phyloP scores from a whole-genome alignment of 1,140 invertebrate species.

The Contarinia nasturtii region DNA sequence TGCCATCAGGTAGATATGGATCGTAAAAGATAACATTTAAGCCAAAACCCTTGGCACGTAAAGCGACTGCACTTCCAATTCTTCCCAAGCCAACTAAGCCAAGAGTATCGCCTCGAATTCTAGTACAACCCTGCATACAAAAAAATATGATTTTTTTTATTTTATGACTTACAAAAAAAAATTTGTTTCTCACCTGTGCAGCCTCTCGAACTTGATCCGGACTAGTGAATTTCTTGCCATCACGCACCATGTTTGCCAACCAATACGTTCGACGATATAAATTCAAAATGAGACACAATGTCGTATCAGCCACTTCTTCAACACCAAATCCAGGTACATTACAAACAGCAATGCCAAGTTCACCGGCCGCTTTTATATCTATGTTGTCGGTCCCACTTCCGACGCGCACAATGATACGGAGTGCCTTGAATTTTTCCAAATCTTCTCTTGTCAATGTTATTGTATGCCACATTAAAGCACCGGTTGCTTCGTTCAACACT shows the following conservation, averaged over 20 bases:
- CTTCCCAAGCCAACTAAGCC: conserved; percentile 64
- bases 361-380: conserved; percentile 82
- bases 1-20: conserved; percentile 63
- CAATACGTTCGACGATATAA: conserved; percentile 97
- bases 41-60: conserved; percentile 69
- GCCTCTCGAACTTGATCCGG: conserved; percentile 72
- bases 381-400: conserved; percentile 98
- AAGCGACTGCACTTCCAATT: conserved; percentile 65
- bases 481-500: conserved; percentile 96
- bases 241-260: conserved; percentile 94
- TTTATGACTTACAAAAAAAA: no score
- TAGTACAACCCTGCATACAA: conserved; percentile 51
- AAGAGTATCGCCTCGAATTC: conserved; percentile 67
- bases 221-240: conserved; percentile 91
- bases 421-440: conserved; percentile 97
- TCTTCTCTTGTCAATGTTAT: conserved; percentile 98
- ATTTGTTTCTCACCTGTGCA: conserved; percentile 49
- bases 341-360: conserved; percentile 91
- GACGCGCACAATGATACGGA: conserved; percentile 96
- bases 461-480: conserved; percentile 99
- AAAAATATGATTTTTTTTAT: no score
- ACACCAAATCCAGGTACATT: conserved; percentile 98
- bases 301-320: conserved; percentile 98
- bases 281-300: conserved; percentile 94
- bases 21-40: conserved; percentile 77